Evolutionary conservation across 2,797 vertebrate species (phyloP).

Genomic region (Helostoma temminkii): DNA sequence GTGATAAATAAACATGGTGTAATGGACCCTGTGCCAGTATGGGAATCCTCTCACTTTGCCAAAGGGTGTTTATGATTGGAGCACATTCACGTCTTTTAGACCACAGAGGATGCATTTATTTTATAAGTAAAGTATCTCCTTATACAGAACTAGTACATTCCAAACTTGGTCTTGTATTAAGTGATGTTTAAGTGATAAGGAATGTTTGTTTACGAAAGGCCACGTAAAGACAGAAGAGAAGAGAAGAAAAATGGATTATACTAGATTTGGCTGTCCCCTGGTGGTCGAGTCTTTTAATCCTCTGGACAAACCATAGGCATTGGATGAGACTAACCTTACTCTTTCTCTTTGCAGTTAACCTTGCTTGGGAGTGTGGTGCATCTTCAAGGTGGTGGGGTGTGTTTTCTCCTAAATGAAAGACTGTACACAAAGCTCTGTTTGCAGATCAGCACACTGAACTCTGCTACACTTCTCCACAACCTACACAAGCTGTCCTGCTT

Average conservation of each 20-base stretch:
- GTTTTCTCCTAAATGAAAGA: constrained; percentile 88
- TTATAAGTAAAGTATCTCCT: too few species aligned
- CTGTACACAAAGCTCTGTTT: constrained; percentile 75
- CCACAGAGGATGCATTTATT: too few species aligned
- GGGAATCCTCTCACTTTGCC: constrained; percentile 16
- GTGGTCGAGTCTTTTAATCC: too few species aligned
- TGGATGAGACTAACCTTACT: constrained; percentile 53
- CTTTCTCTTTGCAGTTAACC: constrained; percentile 89
- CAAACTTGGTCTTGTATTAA: too few species aligned
- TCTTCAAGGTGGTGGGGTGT: constrained; percentile 81
- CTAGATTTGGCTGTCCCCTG: too few species aligned
- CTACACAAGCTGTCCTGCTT: constrained; percentile 68
- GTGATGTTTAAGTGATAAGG: too few species aligned
- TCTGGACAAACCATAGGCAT: background rate
- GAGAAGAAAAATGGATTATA: too few species aligned
- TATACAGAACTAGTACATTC: too few species aligned
- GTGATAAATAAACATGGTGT: constrained; percentile 1
- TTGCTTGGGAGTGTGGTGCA: constrained; percentile 85
- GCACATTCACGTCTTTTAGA: background rate
- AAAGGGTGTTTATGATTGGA: constrained; percentile 40
- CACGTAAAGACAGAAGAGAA: too few species aligned
- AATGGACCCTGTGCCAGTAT: background rate
- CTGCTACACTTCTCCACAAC: constrained; percentile 83
- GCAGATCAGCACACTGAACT: constrained; percentile 87
- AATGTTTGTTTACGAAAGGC: too few species aligned